Evolutionary conservation across 2,797 vertebrate genomes (phyloP).

Genomic region (Meda fulgida): DNA sequence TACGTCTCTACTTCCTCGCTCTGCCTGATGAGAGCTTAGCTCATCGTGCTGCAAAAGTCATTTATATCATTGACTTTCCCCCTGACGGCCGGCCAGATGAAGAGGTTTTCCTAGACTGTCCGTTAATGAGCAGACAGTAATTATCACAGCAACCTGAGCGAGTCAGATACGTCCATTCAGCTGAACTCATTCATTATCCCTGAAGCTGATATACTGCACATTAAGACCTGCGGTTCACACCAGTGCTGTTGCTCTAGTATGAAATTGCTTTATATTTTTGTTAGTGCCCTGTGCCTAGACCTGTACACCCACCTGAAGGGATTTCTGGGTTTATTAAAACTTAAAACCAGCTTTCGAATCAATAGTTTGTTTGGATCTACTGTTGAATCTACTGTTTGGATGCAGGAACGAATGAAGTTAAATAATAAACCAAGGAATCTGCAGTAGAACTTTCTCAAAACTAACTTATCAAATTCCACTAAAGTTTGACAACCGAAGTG

Average conservation of each 20-base stretch:
- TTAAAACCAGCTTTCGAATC: not conserved
- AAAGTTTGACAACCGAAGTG: not conserved
- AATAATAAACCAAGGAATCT: not conserved
- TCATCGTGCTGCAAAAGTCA: slow-evolving; percentile 48
- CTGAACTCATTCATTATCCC: slow-evolving; percentile 43
- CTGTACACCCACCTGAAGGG: not conserved
- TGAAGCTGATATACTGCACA: slow-evolving; percentile 41
- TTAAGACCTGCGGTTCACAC: slow-evolving; percentile 33
- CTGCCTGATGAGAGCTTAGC: slow-evolving; percentile 30
- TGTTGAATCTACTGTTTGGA: not conserved
- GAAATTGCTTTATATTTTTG: not conserved
- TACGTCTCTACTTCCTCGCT: slow-evolving; percentile 3
- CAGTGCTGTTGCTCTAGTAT: not conserved
- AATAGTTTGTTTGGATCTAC: too few relatives aligned
- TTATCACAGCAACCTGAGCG: slow-evolving; percentile 51
- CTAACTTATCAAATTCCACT: not conserved
- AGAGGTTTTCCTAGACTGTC: slow-evolving; percentile 45
- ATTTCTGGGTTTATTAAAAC: not conserved
- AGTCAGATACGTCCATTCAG: slow-evolving; percentile 20
- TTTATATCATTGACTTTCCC: slow-evolving; percentile 60
- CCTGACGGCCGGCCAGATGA: slow-evolving; percentile 51
- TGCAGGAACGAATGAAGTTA: not conserved
- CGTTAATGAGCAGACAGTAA: slow-evolving; percentile 58
- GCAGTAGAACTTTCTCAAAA: not conserved
- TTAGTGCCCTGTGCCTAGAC: not conserved